Evolutionary conservation across 2,113 vertebrate genomes (phyloP), one percentile per base, ranked within the genome.

Genomic region (Mugil cephalus): DNA sequence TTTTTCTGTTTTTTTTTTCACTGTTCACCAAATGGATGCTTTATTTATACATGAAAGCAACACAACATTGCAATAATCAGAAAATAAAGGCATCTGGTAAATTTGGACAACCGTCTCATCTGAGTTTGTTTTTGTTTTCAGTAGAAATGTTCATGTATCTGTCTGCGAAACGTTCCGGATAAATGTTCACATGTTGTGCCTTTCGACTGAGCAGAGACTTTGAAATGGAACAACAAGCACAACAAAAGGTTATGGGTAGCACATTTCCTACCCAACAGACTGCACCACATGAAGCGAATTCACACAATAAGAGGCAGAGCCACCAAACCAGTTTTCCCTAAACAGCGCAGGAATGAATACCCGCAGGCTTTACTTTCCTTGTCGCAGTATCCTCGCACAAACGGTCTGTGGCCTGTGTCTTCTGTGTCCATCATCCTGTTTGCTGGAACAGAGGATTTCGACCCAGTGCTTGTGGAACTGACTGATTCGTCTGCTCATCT

Each of bases 51-150:
- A 74, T 59, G 19, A 66, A 36, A 12, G 21, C 40, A 61, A 56
- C 74, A 40, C 43, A 21, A 62, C 9, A 51, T 42, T 61, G 61
- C 45, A 84, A 73, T 78, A 62, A 80, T 86, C 61, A 78, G 39
- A 77, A 72, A 89, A 92, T 86, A 91, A 92, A 93, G 24, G 55
- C 13, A 59, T 78, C 70, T 76, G 69, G 79, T 74, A 65, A 24
- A 48, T 30, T 40, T 24, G 21, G 4, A 13, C 2, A 24, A 10
- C 12, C 55, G 1, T 17, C 24, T 30, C 24, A 30, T 63, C 42
- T 56, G 34, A 50, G 45, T 72, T 7, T 77, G 36, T 14, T 64
- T 10, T 65, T 47, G 66, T 7, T 45, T 45, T 21, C 24, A 13
- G 19, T 11, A n/a, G 8, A 24, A 30, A 34, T 61, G 17, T 46